phyloP scores from a whole-genome alignment of 2,888 invertebrate genomes.

The Coremacera marginata region DNA sequence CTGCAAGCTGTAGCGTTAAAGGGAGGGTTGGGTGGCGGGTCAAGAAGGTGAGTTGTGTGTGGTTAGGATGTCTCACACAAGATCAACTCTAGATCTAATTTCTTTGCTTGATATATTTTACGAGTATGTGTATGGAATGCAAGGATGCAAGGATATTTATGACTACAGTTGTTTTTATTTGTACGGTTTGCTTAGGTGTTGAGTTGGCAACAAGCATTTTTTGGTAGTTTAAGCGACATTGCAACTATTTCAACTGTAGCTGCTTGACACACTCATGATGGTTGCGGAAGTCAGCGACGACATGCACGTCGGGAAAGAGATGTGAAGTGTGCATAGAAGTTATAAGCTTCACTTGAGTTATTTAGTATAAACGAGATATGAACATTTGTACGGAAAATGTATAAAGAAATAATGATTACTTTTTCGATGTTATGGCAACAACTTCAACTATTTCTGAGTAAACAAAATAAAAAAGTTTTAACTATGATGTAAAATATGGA shows the following conservation, averaged over 20 bases:
- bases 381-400: too few species aligned
- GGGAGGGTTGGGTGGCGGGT: too few species aligned
- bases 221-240: background rate
- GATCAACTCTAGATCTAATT: background rate
- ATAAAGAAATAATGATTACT: too few species aligned
- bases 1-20: background rate
- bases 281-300: background rate
- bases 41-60: background rate
- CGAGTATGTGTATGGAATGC: background rate
- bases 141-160: background rate
- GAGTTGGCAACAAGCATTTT: background rate
- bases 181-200: background rate
- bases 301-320: too few species aligned
- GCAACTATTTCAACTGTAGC: background rate
- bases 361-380: too few species aligned
- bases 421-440: too few species aligned
- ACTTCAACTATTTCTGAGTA: too few species aligned
- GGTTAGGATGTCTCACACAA: background rate
- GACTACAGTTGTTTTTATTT: too few species aligned
- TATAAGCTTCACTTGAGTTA: too few species aligned
- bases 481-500: too few species aligned
- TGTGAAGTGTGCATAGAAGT: too few species aligned
- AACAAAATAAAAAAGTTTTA: too few species aligned
- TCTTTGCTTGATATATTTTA: background rate
- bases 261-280: constrained; percentile 7